Evolutionary conservation across 2,888 invertebrate genomes (phyloP).

Genomic region (Pyrgus malvae): DNA sequence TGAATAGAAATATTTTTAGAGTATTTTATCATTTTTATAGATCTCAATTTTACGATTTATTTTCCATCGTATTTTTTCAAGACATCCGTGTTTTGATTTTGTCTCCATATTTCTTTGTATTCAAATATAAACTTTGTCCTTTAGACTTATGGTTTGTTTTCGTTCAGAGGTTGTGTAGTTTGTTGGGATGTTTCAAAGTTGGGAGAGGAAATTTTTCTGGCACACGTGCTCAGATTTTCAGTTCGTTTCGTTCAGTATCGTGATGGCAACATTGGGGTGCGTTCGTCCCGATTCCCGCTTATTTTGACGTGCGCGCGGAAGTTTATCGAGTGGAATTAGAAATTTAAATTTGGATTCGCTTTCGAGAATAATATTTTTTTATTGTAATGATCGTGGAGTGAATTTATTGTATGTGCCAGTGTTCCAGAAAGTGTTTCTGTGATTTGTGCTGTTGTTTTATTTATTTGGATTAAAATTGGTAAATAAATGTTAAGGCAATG

Average conservation of each 20-base stretch:
- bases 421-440: slow-evolving; percentile 30
- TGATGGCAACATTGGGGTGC: slow-evolving; percentile 51
- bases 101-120: slow-evolving; percentile 16
- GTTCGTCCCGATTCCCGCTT: slow-evolving; percentile 44
- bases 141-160: slow-evolving; percentile 19
- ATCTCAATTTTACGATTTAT: slow-evolving; percentile 19
- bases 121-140: slow-evolving; percentile 23
- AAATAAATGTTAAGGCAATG: too few relatives aligned
- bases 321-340: slow-evolving; percentile 39
- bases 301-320: slow-evolving; percentile 39
- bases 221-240: slow-evolving; percentile 67
- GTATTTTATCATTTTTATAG: slow-evolving; percentile 9
- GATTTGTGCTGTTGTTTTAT: slow-evolving; percentile 31
- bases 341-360: slow-evolving; percentile 39
- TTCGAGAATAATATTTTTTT: slow-evolving; percentile 35
- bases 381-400: slow-evolving; percentile 29
- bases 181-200: slow-evolving; percentile 34
- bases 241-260: slow-evolving; percentile 53
- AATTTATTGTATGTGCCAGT: slow-evolving; percentile 32
- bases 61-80: background rate
- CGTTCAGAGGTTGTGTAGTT: background rate
- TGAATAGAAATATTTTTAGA: slow-evolving; percentile 1
- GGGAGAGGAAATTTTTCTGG: slow-evolving; percentile 42
- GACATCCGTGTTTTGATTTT: slow-evolving; percentile 28
- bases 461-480: too few relatives aligned